Percentiles rank a stretch among this genome's conserved stretches.
phyloP scores from a whole-genome alignment of 2,888 invertebrate genomes.

The Lacanobia oleracea region DNA sequence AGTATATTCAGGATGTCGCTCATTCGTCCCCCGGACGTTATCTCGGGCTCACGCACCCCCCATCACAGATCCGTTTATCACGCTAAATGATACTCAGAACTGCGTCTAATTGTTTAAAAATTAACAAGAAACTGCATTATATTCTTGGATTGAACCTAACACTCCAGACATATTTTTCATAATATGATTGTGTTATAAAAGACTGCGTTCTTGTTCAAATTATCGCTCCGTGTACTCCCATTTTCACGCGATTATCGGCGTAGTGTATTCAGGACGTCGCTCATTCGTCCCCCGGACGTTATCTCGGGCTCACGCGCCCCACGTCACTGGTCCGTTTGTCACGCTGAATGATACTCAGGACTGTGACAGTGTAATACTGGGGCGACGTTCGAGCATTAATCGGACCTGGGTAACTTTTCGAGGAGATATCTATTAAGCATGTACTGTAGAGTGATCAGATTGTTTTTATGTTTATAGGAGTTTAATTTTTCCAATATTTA shows the following conservation, averaged over 20 bases:
- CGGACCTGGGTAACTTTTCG: constrained; percentile 47
- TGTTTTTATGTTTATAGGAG: background rate
- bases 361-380: constrained; percentile 69
- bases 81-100: constrained; percentile 45
- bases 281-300: constrained; percentile 83
- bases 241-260: constrained; percentile 55
- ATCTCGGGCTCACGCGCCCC: constrained; percentile 76
- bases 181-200: background rate
- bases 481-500: background rate
- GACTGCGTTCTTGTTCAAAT: background rate
- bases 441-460: constrained; percentile 6
- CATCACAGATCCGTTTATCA: constrained; percentile 81
- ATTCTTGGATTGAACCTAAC: background rate
- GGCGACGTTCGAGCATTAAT: constrained; percentile 63
- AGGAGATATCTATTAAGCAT: constrained; percentile 49
- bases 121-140: background rate
- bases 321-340: constrained; percentile 80
- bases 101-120: background rate
- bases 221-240: constrained; percentile 9
- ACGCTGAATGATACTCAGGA: constrained; percentile 69
- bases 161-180: background rate
- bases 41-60: constrained; percentile 75
- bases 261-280: constrained; percentile 78
- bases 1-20: constrained; percentile 78
- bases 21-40: constrained; percentile 84